These are phyloP conservation scores for Aspidapion aeneum DNA, from an alignment of 2,888 invertebrate genomes.

Conservation along the genomic window DNA sequence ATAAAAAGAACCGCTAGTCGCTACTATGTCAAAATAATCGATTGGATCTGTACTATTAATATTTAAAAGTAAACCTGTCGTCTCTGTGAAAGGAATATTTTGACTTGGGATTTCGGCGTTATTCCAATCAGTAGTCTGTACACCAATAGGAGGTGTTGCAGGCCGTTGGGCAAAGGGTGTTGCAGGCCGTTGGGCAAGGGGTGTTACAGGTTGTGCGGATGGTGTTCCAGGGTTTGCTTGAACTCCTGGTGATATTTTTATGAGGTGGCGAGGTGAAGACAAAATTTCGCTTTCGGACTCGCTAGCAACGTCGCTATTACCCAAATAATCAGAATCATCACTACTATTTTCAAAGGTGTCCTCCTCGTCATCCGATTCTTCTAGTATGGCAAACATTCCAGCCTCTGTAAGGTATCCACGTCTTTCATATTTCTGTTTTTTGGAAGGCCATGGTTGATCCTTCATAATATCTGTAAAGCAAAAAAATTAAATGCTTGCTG, in stretches of 20 bases:
- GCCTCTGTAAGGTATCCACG: constrained; percentile 2
- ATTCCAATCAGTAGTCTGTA: no score
- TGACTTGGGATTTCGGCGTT: no score
- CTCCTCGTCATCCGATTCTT: constrained; percentile 11
- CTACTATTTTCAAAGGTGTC: constrained; percentile 16
- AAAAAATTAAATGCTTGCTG: no score
- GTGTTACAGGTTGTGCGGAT: no score
- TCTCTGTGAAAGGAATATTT: constrained; percentile 6
- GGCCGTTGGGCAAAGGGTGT: no score
- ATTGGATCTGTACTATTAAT: constrained; percentile 15
- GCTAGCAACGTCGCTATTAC: no score
- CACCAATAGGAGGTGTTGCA: no score
- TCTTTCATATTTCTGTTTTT: constrained; percentile 5
- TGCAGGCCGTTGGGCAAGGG: no score
- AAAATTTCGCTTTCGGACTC: no score
- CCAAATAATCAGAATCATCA: constrained; percentile 18
- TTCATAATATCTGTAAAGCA: background rate
- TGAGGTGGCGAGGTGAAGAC: no score
- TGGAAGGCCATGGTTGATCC: background rate
- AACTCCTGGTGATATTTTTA: no score
- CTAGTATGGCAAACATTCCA: constrained; percentile 4
- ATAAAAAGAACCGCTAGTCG: constrained; percentile 19
- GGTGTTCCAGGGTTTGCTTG: no score
- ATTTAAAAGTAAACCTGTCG: constrained; percentile 7
- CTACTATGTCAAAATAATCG: constrained; percentile 23